Percentiles rank a stretch among this genome's conserved stretches.
Conservation (phyloP, 2,797 vertebrate genomes). For the Buphagus erythrorhynchus region DNA sequence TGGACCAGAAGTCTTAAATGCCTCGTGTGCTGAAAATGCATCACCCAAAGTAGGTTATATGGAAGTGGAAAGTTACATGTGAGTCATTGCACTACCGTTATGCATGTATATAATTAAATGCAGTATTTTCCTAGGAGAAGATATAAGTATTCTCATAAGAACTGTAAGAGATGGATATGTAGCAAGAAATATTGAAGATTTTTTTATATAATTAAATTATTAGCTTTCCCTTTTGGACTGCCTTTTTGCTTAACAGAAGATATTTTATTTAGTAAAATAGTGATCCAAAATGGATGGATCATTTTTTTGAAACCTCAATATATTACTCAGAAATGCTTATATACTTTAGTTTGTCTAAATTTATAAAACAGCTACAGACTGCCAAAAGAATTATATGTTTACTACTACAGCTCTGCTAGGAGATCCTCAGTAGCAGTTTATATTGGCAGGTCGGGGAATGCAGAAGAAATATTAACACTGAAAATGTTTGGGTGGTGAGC, state of each 20-base stretch:
- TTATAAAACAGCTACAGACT: not conserved
- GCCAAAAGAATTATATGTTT: not conserved
- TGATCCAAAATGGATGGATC: not conserved
- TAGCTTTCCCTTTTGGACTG: not conserved
- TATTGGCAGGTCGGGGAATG: not conserved
- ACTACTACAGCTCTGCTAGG: not conserved
- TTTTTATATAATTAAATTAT: not conserved
- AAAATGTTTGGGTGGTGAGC: not conserved
- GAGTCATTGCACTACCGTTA: not conserved
- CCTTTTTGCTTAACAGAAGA: not conserved
- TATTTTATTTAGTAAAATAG: not conserved
- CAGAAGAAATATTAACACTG: not conserved
- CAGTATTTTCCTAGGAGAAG: not conserved
- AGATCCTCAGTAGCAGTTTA: not conserved
- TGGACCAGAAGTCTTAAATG: not conserved
- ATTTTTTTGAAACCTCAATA: not conserved
- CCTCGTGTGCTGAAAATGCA: fast-evolving
- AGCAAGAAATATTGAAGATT: not conserved
- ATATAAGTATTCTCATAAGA: not conserved
- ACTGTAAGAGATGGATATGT: not conserved
- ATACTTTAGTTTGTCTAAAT: not conserved
- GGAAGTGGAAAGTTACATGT: not conserved
- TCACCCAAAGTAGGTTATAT: too few species aligned
- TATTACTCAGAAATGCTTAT: not conserved
- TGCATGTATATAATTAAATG: not conserved